Percentiles rank a stretch among this genome's conserved stretches.
Evolutionary conservation across 2,113 vertebrate species (phyloP).

Genomic region (Poeciliopsis occidentalis): DNA sequence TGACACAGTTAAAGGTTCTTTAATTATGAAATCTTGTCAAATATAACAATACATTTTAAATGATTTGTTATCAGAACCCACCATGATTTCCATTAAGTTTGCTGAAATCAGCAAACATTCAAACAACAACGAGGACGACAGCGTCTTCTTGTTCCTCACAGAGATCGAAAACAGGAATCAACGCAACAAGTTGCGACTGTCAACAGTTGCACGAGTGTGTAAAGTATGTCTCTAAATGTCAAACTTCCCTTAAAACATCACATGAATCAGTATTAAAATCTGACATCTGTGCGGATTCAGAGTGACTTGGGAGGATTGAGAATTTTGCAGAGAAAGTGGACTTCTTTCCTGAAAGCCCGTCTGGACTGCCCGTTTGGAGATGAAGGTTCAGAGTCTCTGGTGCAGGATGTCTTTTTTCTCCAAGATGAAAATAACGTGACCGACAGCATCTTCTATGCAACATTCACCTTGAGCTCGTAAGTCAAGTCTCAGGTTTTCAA

Average conservation of each 20-base stretch:
- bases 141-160: constrained; percentile 34
- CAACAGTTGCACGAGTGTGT: constrained; percentile 42
- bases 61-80: constrained; percentile 20
- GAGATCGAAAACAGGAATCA: constrained; percentile 20
- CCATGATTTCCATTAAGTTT: constrained; percentile 27
- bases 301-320: constrained; percentile 28
- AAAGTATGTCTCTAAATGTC: constrained; percentile 9
- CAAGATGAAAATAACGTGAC: constrained; percentile 14
- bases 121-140: background rate
- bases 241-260: too few species aligned
- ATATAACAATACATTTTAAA: background rate
- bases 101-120: background rate
- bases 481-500: background rate
- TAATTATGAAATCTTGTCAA: background rate
- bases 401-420: constrained; percentile 36
- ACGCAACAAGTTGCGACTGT: constrained; percentile 3
- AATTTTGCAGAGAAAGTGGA: constrained; percentile 5
- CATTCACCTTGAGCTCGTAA: constrained; percentile 27
- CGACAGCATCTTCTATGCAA: constrained; percentile 22
- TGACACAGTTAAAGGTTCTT: background rate
- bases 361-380: constrained; percentile 29
- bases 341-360: constrained; percentile 18
- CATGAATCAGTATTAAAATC: too few species aligned
- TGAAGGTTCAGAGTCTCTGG: background rate
- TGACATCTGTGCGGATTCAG: constrained; percentile 10